Base-by-base conservation (phyloP, 2,797 vertebrate species). In the Apogon talboti region DNA sequence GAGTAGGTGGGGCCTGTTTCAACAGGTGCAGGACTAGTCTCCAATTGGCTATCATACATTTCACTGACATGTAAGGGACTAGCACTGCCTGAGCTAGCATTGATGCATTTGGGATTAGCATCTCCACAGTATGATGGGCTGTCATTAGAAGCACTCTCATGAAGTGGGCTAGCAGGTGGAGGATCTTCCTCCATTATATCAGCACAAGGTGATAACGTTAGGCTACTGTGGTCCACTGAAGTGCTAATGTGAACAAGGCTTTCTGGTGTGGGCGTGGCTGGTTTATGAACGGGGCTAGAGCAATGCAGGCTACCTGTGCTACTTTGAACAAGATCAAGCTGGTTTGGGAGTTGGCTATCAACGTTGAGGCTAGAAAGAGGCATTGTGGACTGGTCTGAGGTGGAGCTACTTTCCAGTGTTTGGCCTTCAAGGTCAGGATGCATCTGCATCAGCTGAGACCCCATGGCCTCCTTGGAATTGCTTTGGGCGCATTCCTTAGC, bases 201-300 rank as follows among this genome's bases (percentile, higher is more conserved):
- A 51, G 57, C 68, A 82, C 48, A 56, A 71, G 65, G 55, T 64
- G 75, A 70, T 28, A 11, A 44, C 63, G 47, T 48, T 68, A 84
- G 80, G 78, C 81, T 83, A 79, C 78, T 72, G 79, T 79, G 82
- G 79, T 87, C 76, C 30, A 43, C 4, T 69, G 86, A 87, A 79
- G 74, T 68, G 72, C 70, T 81, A 72, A 56, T 35, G 64, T 73
- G 82, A 80, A 65, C 62, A 84, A 87, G 87, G 85, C 85, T 88
- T 85, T 81, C 79, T 87, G 88, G 83, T 83, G 78, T 58, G 19
- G 67, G 54, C 6, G 13, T 16, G 42, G 24, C 24, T 28, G 64
- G 46, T 57, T 33, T 7, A 0, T 12, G 47, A 47, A 15, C 14
- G 3, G 61, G 50, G 7, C 37, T 58, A 2, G 42, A 42, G 12